Percentiles rank a stretch among this genome's conserved stretches.
Evolutionary conservation across 2,888 invertebrate species (phyloP).

Genomic region (Aromia moschata): DNA sequence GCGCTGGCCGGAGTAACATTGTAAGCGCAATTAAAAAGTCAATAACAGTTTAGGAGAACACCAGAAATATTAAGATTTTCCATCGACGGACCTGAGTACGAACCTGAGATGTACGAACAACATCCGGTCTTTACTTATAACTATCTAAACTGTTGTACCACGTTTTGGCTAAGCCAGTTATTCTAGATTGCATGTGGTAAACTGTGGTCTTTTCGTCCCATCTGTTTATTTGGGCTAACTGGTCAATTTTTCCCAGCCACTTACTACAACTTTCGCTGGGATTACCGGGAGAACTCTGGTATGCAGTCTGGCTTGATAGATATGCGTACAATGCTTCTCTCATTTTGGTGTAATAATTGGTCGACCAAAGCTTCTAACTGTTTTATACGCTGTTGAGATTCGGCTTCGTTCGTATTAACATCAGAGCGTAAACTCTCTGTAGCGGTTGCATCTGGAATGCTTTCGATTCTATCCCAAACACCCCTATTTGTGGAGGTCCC

Average conservation of each 20-base stretch:
- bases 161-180: slow-evolving; percentile 17
- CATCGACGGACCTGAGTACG: too few relatives aligned
- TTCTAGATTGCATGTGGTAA: slow-evolving; percentile 27
- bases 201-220: slow-evolving; percentile 26
- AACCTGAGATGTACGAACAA: too few relatives aligned
- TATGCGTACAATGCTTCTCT: slow-evolving; percentile 3
- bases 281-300: slow-evolving; percentile 23
- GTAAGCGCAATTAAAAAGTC: too few relatives aligned
- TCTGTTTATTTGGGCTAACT: slow-evolving; percentile 18
- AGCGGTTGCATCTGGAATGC: not conserved
- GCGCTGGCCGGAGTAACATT: too few relatives aligned
- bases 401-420: not conserved
- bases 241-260: slow-evolving; percentile 25
- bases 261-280: slow-evolving; percentile 12
- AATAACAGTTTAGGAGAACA: too few relatives aligned
- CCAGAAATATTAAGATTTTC: too few relatives aligned
- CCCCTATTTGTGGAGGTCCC: not conserved
- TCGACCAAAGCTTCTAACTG: slow-evolving; percentile 23
- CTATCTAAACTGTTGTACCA: slow-evolving; percentile 20
- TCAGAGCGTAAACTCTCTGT: not conserved
- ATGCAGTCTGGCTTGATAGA: slow-evolving; percentile 27
- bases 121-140: too few relatives aligned
- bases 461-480: not conserved
- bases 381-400: slow-evolving; percentile 15
- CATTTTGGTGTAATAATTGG: slow-evolving; percentile 13